Evolutionary conservation across 1,140 invertebrate genomes (phyloP).

Genomic region (Pomacea maculata): DNA sequence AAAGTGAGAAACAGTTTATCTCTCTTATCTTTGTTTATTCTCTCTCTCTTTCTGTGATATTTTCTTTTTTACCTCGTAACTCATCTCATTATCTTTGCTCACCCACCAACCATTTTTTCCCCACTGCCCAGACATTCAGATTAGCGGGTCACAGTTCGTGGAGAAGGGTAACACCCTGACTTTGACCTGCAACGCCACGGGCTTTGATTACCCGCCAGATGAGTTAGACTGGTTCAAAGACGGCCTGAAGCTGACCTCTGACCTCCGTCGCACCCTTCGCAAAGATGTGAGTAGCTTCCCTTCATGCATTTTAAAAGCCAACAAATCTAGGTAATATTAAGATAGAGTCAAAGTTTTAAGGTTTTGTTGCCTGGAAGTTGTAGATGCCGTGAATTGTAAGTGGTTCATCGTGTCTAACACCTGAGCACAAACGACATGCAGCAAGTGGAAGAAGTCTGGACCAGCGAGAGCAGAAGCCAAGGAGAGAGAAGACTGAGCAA

Average conservation of each 20-base stretch:
- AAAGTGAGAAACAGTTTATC: background rate
- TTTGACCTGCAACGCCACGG: conserved; percentile 52
- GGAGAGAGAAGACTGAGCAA: too few species aligned
- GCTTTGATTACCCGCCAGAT: conserved; percentile 47
- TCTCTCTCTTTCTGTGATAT: background rate
- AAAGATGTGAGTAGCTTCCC: conserved; percentile 11
- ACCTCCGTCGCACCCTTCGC: background rate
- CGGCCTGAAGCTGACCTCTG: conserved; percentile 43
- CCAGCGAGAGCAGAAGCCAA: too few species aligned
- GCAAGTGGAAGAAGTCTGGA: too few species aligned
- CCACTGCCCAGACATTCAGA: conserved; percentile 41
- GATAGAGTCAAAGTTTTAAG: too few species aligned
- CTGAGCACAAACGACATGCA: too few species aligned
- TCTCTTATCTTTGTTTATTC: background rate
- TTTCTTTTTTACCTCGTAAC: background rate
- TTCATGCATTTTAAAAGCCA: too few species aligned
- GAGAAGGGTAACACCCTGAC: conserved; percentile 44
- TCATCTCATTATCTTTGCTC: background rate
- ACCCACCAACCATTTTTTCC: background rate
- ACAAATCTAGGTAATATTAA: too few species aligned
- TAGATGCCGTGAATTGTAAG: too few species aligned
- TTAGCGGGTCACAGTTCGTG: conserved; percentile 45
- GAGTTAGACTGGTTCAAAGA: conserved; percentile 59
- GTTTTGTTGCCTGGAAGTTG: too few species aligned
- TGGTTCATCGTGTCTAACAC: too few species aligned